Percentiles rank a stretch among this genome's conserved stretches.
These are phyloP conservation scores for Pollimyrus isidori DNA, from an alignment of 2,113 vertebrate species.

Conservation along the genomic window DNA sequence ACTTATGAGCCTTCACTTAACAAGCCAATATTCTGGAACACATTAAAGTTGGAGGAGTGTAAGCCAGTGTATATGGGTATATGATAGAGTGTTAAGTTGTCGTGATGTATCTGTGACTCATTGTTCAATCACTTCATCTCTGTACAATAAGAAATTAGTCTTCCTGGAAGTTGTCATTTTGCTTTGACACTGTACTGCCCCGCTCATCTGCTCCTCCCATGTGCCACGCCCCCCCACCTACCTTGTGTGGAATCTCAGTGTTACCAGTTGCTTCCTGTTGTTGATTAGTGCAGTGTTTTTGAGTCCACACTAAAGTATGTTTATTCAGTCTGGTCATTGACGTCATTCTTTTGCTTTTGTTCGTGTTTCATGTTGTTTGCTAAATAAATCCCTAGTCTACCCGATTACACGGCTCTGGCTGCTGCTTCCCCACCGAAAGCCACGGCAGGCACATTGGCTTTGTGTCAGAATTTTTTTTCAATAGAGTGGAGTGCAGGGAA, in stretches of 20 bases:
- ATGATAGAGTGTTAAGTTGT: not conserved
- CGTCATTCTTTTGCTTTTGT: no score
- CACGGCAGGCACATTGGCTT: not conserved
- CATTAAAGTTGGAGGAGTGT: not conserved
- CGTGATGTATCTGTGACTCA: not conserved
- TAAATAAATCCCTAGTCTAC: no score
- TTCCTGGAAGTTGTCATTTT: not conserved
- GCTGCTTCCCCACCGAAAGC: no score
- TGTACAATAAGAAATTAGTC: not conserved
- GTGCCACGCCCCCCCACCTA: no score
- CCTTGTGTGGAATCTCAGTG: no score
- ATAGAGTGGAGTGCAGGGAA: not conserved
- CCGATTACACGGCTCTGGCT: no score
- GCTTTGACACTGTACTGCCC: not conserved
- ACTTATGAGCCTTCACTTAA: not conserved
- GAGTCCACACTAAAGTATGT: no score
- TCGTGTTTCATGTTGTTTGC: no score
- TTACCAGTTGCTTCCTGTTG: no score
- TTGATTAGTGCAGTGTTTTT: no score
- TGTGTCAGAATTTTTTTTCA: not conserved
- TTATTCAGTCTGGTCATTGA: no score
- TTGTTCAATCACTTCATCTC: not conserved
- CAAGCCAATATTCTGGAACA: not conserved
- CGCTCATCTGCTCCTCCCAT: no score
- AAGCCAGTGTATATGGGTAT: not conserved